Percentiles rank a stretch among this genome's conserved stretches.
These are phyloP conservation scores for Pyrochroa serraticornis DNA, from an alignment of 2,888 invertebrate species.

Conservation along the genomic window DNA sequence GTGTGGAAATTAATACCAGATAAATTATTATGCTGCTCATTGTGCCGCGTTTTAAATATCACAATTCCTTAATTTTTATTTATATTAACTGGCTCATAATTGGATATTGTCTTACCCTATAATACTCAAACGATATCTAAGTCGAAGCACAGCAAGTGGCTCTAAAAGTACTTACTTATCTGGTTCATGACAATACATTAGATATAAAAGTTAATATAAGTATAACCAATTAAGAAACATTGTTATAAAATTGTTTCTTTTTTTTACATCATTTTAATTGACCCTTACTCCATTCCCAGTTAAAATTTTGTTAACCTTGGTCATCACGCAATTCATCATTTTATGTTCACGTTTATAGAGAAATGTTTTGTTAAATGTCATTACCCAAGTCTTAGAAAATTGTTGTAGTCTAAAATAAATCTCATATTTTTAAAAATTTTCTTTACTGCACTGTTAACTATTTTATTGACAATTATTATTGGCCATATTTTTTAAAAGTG, in stretches of 20 bases:
- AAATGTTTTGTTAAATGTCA: slow-evolving; percentile 14
- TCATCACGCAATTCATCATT: slow-evolving; percentile 21
- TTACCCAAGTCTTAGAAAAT: slow-evolving; percentile 5
- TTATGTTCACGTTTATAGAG: slow-evolving; percentile 11
- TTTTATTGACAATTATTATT: slow-evolving; percentile 25
- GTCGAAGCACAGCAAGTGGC: slow-evolving; percentile 33
- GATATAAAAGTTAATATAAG: slow-evolving; percentile 54
- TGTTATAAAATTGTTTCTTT: slow-evolving; percentile 42
- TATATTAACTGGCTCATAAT: slow-evolving; percentile 22
- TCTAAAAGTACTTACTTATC: slow-evolving; percentile 42
- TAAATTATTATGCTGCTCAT: slow-evolving; percentile 39
- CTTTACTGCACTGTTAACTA: slow-evolving; percentile 30
- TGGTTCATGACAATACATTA: slow-evolving; percentile 60
- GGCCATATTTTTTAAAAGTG: slow-evolving; percentile 51
- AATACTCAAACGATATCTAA: slow-evolving; percentile 32
- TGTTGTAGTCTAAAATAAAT: slow-evolving; percentile 22
- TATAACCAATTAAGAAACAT: slow-evolving; percentile 52
- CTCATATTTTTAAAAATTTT: slow-evolving; percentile 25
- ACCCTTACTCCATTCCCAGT: neutral
- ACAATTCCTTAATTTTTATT: slow-evolving; percentile 18
- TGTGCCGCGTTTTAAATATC: slow-evolving; percentile 31
- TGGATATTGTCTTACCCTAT: slow-evolving; percentile 8
- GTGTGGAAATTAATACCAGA: slow-evolving; percentile 51
- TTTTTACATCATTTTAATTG: slow-evolving; percentile 6
- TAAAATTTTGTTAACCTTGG: slow-evolving; percentile 9